Percentiles rank a stretch among this genome's conserved stretches.
Evolutionary conservation across 2,888 invertebrate species (phyloP).

Genomic region (Ectemnius lituratus): DNA sequence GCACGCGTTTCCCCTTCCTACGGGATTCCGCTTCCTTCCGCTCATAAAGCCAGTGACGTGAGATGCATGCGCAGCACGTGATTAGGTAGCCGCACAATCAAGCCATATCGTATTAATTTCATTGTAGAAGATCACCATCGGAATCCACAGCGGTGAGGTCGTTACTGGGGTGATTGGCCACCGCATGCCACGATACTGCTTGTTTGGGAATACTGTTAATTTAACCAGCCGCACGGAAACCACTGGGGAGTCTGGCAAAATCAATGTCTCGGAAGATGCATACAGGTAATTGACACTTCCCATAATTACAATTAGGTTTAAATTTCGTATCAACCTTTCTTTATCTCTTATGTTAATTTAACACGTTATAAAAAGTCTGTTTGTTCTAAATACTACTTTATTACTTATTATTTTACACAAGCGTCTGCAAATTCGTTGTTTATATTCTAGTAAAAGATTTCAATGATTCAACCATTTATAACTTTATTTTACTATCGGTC

Average conservation of each 20-base stretch:
- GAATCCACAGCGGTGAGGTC: constrained; percentile 95
- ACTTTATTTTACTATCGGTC: too few species aligned
- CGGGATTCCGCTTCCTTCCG: constrained; percentile 38
- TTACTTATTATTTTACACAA: background rate
- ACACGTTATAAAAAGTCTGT: too few species aligned
- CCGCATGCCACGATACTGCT: constrained; percentile 93
- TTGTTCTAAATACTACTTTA: background rate
- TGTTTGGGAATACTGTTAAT: constrained; percentile 97
- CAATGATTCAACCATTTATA: too few species aligned
- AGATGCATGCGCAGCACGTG: constrained; percentile 19
- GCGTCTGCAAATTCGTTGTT: too few species aligned
- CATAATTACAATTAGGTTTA: background rate
- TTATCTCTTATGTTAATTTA: too few species aligned
- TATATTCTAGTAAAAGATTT: too few species aligned
- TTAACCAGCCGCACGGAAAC: constrained; percentile 95
- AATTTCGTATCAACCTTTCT: too few species aligned
- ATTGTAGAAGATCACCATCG: constrained; percentile 92
- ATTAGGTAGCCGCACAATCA: too few species aligned
- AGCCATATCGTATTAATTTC: constrained; percentile 16
- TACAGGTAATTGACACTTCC: constrained; percentile 83
- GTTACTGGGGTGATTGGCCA: constrained; percentile 97
- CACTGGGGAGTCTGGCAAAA: constrained; percentile 91
- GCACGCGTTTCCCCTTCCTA: constrained; percentile 31
- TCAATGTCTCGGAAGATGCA: constrained; percentile 95
- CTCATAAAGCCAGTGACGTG: constrained; percentile 32